Evolutionary conservation across 2,113 vertebrate genomes (phyloP), one percentile per base, ranked within the genome.

Genomic region (Petrocephalus microphthalmus): DNA sequence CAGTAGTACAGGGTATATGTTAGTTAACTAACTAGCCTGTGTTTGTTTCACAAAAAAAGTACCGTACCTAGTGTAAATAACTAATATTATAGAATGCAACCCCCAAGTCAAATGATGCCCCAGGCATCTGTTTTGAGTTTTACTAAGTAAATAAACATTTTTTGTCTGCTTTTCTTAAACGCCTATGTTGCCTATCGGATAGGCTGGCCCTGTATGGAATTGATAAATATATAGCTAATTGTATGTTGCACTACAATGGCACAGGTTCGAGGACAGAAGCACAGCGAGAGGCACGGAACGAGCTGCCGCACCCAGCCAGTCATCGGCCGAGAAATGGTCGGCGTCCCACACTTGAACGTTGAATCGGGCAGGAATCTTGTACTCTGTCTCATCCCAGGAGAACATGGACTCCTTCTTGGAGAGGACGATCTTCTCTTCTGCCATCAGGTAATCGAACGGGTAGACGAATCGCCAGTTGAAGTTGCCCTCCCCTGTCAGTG

Each of bases 321-420:
- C 98, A 0, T 99, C 98, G 0, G 98, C 98, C 0, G 98, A 99
- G 95, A 99, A 99, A 93, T 99, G 98, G 92, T 99, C 98, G 0
- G 98, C 98, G 0, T 99, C 98, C 98, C 98, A 99, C 90, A 99
- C 98, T 94, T 99, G 98, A 92, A 99, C 89, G 0, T 97, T 99
- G 92, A 99, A 97, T 29, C 98, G 96, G 0, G 98, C 97, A 0
- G 98, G 98, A 90, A 99, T 99, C 95, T 99, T 99, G 92, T 99
- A 99, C 88, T 99, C 98, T 0, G 98, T 99, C 94, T 99, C 98
- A 0, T 99, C 98, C 98, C 98, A 99, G 91, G 98, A 99, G 94
- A 99, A 99, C 97, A 99, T 97, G 89, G 98, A 99, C 93, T 99
- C 98, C 90, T 99, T 99, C 95, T 98, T 99, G 56, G 98, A 99